A percentile compares a stretch with the other conserved stretches of the same genome.
These are phyloP conservation scores for Eristalis intricaria DNA, from an alignment of 2,888 invertebrate species.

Conservation along the genomic window DNA sequence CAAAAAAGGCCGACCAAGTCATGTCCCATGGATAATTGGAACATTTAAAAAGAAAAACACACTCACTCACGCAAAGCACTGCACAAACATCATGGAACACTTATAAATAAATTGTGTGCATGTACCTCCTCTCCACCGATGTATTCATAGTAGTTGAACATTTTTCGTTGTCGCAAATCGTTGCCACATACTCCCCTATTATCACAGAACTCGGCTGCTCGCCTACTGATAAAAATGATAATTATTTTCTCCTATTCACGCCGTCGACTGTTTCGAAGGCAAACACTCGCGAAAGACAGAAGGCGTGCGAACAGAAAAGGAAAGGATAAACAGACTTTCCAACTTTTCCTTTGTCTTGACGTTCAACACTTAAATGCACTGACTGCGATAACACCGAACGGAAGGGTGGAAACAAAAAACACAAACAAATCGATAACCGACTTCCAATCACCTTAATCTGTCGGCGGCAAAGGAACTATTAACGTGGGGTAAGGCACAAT, in stretches of 20 bases:
- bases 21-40: constrained; percentile 9
- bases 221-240: constrained; percentile 42
- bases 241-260: constrained; percentile 37
- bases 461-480: constrained; percentile 27
- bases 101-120: background rate
- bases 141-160: constrained; percentile 58
- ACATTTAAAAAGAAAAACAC: background rate
- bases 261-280: background rate
- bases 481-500: constrained; percentile 33
- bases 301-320: background rate
- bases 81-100: constrained; percentile 29
- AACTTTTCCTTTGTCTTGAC: constrained; percentile 32
- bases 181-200: constrained; percentile 38
- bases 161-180: constrained; percentile 50
- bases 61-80: background rate
- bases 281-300: background rate
- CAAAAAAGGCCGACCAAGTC: background rate
- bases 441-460: constrained; percentile 34
- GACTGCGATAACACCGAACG: constrained; percentile 27
- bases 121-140: constrained; percentile 55
- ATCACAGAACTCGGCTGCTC: constrained; percentile 28
- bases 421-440: constrained; percentile 56
- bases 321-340: background rate
- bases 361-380: constrained; percentile 16
- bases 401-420: constrained; percentile 30